Base-by-base conservation (phyloP, 2,888 invertebrate species). In the Alentia gelatinosa region DNA sequence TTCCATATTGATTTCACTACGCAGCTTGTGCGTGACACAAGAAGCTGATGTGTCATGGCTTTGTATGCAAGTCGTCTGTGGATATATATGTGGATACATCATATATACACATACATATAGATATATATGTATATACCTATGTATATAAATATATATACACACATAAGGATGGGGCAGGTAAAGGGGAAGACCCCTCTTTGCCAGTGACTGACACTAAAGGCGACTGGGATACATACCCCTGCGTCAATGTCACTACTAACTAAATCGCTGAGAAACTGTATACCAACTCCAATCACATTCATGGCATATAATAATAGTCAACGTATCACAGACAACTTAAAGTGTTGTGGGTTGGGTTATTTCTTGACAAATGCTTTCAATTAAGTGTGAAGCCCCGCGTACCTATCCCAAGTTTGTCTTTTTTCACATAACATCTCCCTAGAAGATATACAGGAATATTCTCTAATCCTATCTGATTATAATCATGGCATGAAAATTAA, bases 321-420 rank as follows among this genome's bases (percentile, higher is more conserved):
- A 79, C 79, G 79, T 79, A 79, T 79, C 79, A 79, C 79, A 79
- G 79, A 26, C 79, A 79, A 79, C 79, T 79, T 79, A 79, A 79
- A 79, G 37, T 79, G 79, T 79, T 79, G 37, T 79, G 79, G 79
- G 79, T 79, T 35, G 79, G 26, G 79, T 39, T 39, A 39, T 39
- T 79, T 79, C 79, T 15, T 79, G 19, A 9, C 56, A 56, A 56
- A 56, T 56, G 56, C 56, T 56, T 56, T 56, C 56, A n/a, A n/a
- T n/a, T 9, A n/a, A 3, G 19, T 19, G 19, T 56, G 9, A 56
- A 56, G 5, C 56, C 56, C 56, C 56, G 3, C 5, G 19, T n/a
- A 56, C 56, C 56, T 56, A 56, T 56, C 12, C 56, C n/a, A 56
- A 1, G 19, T 56, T 56, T 56, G n/a, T 56, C 47, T 56, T 19